phyloP scores from a whole-genome alignment of 2,888 invertebrate genomes.

The Lepidochrysops patricia region DNA sequence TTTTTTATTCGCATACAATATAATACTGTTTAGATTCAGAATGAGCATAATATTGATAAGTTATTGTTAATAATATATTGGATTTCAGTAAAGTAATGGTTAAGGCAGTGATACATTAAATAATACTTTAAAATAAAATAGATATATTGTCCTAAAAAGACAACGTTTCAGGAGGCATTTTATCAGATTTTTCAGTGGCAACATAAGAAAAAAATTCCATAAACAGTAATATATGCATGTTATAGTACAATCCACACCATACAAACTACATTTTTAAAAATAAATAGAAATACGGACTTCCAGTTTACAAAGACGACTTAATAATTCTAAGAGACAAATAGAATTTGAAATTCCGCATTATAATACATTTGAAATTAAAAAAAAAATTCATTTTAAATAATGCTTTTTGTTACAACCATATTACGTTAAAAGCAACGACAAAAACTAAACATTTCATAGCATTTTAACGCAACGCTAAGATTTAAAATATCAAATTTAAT shows the following conservation, averaged over 20 bases:
- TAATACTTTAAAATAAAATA: no score
- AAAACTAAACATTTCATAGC: not conserved
- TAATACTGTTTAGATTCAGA: conserved; percentile 48
- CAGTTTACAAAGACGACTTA: conserved; percentile 27
- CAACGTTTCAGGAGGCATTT: no score
- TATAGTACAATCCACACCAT: conserved; percentile 44
- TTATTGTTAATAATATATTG: not conserved
- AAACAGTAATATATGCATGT: conserved; percentile 45
- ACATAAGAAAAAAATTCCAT: conserved; percentile 26
- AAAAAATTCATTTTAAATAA: conserved; percentile 16
- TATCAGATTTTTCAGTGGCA: no score
- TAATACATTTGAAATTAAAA: conserved; percentile 16
- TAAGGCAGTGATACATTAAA: no score
- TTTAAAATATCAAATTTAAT: conserved; percentile 13
- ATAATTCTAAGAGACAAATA: conserved; percentile 31
- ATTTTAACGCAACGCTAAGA: not conserved
- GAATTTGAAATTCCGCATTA: conserved; percentile 30
- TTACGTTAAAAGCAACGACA: not conserved
- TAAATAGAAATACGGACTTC: conserved; percentile 36
- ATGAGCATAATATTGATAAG: not conserved
- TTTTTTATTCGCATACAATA: conserved; percentile 26
- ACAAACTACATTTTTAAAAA: conserved; percentile 45
- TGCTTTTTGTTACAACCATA: not conserved
- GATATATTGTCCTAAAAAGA: no score
- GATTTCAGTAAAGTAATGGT: no score